A percentile compares a stretch with the other conserved stretches of the same genome.
These are phyloP conservation scores for Amitus sp. DNA, from an alignment of 2,888 invertebrate genomes.

Conservation along the genomic window DNA sequence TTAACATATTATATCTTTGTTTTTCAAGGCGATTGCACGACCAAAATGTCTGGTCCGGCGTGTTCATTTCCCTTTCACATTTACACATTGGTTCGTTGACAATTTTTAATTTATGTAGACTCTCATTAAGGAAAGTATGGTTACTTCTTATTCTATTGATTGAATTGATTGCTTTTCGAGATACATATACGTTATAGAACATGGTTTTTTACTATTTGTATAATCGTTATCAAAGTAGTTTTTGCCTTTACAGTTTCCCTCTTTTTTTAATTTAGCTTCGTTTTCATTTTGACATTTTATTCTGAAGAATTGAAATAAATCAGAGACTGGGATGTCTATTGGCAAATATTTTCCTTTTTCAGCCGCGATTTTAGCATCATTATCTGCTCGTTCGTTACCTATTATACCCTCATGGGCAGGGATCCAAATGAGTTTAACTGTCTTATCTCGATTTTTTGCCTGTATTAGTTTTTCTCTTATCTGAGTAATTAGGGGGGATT, in stretches of 20 bases:
- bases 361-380: conserved; percentile 9
- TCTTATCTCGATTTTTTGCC: neutral
- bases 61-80: neutral
- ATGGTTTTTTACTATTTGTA: conserved; percentile 1
- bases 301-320: conserved; percentile 2
- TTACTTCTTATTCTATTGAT: conserved; percentile 13
- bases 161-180: neutral
- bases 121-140: conserved; percentile 3
- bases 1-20: too few relatives aligned
- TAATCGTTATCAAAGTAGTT: neutral
- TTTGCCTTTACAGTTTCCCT: conserved; percentile 1
- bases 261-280: neutral
- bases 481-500: conserved; percentile 7
- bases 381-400: conserved; percentile 13
- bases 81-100: neutral
- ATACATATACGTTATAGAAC: conserved; percentile 2
- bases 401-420: conserved; percentile 1
- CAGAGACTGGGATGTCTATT: conserved; percentile 11
- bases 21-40: too few relatives aligned
- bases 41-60: neutral
- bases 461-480: neutral
- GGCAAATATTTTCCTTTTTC: neutral
- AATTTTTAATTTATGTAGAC: conserved; percentile 6
- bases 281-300: conserved; percentile 1
- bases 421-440: conserved; percentile 8